These are phyloP conservation scores for Plebejus anna DNA, from an alignment of 2,888 invertebrate genomes.

Conservation along the genomic window DNA sequence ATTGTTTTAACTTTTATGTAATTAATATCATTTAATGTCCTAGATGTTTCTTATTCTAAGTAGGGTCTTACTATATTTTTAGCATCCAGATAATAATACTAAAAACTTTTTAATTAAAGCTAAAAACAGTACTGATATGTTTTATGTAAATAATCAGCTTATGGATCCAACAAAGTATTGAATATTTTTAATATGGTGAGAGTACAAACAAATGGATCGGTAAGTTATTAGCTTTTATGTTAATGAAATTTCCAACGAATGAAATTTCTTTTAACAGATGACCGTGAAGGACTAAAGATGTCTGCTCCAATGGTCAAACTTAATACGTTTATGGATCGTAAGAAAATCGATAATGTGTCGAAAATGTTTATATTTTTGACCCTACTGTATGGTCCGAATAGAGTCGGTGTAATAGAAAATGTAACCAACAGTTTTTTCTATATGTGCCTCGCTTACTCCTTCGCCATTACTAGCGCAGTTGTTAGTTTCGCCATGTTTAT, in stretches of 20 bases:
- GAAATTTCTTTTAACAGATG: background rate
- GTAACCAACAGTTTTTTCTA: constrained; percentile 30
- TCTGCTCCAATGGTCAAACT: constrained; percentile 29
- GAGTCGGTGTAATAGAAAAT: constrained; percentile 36
- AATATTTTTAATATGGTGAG: background rate
- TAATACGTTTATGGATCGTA: constrained; percentile 30
- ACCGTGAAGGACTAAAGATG: constrained; percentile 23
- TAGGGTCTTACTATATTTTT: no score
- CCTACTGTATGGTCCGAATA: constrained; percentile 37
- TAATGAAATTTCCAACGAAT: constrained; percentile 16
- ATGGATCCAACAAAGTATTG: background rate
- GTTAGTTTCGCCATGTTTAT: background rate
- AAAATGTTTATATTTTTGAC: constrained; percentile 34
- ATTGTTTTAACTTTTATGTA: no score
- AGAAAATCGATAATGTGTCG: constrained; percentile 30
- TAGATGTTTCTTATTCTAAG: no score
- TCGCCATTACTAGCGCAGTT: constrained; percentile 26
- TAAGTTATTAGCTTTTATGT: constrained; percentile 21
- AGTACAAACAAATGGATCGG: constrained; percentile 16
- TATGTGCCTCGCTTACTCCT: constrained; percentile 27
- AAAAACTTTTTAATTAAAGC: background rate
- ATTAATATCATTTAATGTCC: no score
- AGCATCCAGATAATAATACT: no score
- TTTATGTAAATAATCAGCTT: background rate
- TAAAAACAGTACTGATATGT: background rate